phyloP scores from a whole-genome alignment of 1,140 invertebrate species.

The Gonatopus flavifemur region DNA sequence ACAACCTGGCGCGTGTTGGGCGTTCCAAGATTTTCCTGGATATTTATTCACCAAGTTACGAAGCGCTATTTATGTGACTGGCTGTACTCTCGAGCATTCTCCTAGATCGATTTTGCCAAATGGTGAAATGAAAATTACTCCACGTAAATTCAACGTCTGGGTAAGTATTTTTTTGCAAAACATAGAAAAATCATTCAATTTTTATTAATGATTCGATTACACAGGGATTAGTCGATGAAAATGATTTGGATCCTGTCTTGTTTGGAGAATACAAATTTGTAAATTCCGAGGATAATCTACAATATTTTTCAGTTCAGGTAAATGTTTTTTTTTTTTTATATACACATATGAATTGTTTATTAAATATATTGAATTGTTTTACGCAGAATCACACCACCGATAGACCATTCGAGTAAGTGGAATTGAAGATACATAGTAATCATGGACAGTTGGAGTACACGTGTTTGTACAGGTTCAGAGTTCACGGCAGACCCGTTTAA shows the following conservation, averaged over 20 bases:
- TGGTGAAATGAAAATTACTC: conserved; percentile 89
- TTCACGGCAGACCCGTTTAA: conserved; percentile 75
- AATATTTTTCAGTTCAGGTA: conserved; percentile 79
- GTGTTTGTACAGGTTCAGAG: conserved; percentile 94
- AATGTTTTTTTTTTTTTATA: no score
- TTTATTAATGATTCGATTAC: conserved; percentile 29
- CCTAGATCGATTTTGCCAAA: conserved; percentile 73
- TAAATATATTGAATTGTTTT: conserved; percentile 25
- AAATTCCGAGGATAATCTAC: conserved; percentile 81
- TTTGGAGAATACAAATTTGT: conserved; percentile 85
- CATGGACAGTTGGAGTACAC: conserved; percentile 94
- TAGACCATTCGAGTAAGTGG: conserved; percentile 74
- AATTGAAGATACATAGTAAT: conserved; percentile 89
- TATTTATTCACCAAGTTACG: conserved; percentile 79
- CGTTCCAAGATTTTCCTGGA: conserved; percentile 90
- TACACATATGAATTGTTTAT: conserved; percentile 1
- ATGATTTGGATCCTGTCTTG: conserved; percentile 74
- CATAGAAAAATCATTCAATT: neutral
- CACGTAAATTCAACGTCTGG: conserved; percentile 87
- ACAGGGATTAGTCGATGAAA: conserved; percentile 80
- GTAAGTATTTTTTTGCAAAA: no score
- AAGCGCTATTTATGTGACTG: conserved; percentile 75
- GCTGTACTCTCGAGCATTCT: conserved; percentile 91
- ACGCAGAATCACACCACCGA: conserved; percentile 46
- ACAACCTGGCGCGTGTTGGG: conserved; percentile 95